Base-by-base conservation (phyloP, 2,888 invertebrate genomes). In the Osedax frankpressi region DNA sequence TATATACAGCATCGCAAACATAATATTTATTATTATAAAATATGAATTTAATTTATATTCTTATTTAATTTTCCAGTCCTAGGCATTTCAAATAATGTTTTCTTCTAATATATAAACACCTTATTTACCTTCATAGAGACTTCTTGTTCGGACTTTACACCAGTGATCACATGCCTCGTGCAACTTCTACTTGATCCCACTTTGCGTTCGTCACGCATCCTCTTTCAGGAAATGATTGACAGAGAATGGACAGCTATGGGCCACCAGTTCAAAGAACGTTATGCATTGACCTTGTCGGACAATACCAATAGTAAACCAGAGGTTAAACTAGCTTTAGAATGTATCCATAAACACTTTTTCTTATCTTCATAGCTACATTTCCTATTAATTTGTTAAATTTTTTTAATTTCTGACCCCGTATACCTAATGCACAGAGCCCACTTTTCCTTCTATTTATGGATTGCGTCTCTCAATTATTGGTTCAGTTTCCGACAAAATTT, bases 171-270 rank as follows among this genome's bases (percentile, higher is more conserved):
- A 71, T 91, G 91, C 79, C 86, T 97, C 75, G 89, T 90, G 19
- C 95, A 96, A 86, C 85, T 96, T 72, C 86, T 94, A 69, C 84
- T 94, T 74, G 95, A 96, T 87, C 89, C 92, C 0, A 86, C 90
- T 82, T 92, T 87, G 84, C 88, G 95, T 73, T 44, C 11, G 11
- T 91, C 92, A 2, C 88, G 91, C 76, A 87, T 88, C 62, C 95
- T 95, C 72, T 93, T 96, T 84, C 93, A 94, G 85, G 89, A 90
- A 74, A 87, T 96, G 60, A 86, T 96, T 73, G 94, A 95, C 85
- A 93, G 94, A 83, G 95, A 96, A 82, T 97, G 96, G 95, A 87
- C 95, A 2, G 90, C 92, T 0, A 86, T 94, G 77, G 94, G 94
- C 28, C 95, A 96, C 85, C 93, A 92, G 0, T 93, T 93, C 84